Base-by-base conservation (phyloP, 2,797 vertebrate genomes). In the Myotis daubentonii region DNA sequence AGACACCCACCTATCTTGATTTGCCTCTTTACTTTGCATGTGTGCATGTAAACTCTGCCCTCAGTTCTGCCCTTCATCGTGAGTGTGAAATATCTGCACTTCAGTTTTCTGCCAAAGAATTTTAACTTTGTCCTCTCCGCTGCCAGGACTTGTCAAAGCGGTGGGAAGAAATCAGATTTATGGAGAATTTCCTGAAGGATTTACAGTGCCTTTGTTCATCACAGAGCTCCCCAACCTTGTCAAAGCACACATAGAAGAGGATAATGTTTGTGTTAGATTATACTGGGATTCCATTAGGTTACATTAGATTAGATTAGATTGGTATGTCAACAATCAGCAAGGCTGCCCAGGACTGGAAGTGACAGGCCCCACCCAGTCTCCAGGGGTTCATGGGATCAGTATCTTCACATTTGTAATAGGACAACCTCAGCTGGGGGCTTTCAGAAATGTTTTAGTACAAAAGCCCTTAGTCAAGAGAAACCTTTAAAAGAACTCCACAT, bases 391-490 rank as follows among this genome's bases (percentile, higher is more conserved):
- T 33, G 38, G 55, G 9, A 36, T 88, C 49, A 62, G 0, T 57
- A 33, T 60, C 55, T 74, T 70, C 7, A 30, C 3, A 19, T 44
- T 38, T 53, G 0, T 70, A 47, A 60, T 11, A 89, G 68, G 76
- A 38, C 65, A 89, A 19, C 8, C 15, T 53, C 6, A 57, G 36
- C 47, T n/a, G 19, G 17, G 17, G 2, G 23, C 9, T n/a, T 36
- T 81, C 41, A 41, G 41, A 41, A 30, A 80, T 55, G 71, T 89
- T 90, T 66, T 84, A 90, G 38, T 84, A 44, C 30, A 79, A 74
- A 96, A 51, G 2, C 25, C 66, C 28, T 71, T n/a, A 36, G 41
- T 84, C 38, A 75, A 94, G 74, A 94, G 51, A 87, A 96, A 62
- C 65, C 25, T n/a, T 88, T 72, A 93, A 57, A n/a, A 88, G 55